phyloP scores from a whole-genome alignment of 2,797 vertebrate species.

The Lagodon rhomboides region DNA sequence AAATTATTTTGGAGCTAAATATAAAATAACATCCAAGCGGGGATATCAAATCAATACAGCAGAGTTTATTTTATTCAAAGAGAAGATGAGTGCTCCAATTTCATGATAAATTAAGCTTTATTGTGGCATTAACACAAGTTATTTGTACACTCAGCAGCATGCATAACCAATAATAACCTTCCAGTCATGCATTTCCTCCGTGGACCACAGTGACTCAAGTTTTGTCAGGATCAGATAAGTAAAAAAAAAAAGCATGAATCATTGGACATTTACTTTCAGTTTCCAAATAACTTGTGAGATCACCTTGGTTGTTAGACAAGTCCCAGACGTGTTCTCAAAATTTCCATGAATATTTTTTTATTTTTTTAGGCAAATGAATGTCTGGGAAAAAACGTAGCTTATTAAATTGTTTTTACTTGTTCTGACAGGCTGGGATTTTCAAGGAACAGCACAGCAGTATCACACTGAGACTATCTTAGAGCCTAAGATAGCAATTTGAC shows the following conservation, averaged over 20 bases:
- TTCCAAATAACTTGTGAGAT: constrained; percentile 35
- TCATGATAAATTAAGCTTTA: background rate
- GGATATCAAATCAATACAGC: background rate
- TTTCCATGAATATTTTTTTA: constrained; percentile 51
- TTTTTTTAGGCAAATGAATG: constrained; percentile 26
- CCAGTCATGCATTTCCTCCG: constrained; percentile 15
- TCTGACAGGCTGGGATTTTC: constrained; percentile 6
- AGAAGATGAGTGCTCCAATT: background rate
- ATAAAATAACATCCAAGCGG: background rate
- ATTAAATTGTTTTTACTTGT: constrained; percentile 8
- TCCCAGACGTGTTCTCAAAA: constrained; percentile 54
- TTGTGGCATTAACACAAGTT: background rate
- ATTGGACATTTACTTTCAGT: constrained; percentile 37
- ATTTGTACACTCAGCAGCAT: background rate
- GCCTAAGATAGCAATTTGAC: too few species aligned
- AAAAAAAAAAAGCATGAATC: constrained; percentile 21
- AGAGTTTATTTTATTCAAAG: background rate
- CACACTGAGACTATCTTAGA: background rate
- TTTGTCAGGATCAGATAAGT: constrained; percentile 4
- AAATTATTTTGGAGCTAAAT: background rate
- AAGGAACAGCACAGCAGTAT: background rate
- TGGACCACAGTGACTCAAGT: background rate
- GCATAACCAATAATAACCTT: constrained; percentile 4
- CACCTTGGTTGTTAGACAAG: constrained; percentile 12
- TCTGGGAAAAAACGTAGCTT: background rate